Base-by-base conservation (phyloP, 2,797 vertebrate genomes). In the Lophotriccus pileatus region DNA sequence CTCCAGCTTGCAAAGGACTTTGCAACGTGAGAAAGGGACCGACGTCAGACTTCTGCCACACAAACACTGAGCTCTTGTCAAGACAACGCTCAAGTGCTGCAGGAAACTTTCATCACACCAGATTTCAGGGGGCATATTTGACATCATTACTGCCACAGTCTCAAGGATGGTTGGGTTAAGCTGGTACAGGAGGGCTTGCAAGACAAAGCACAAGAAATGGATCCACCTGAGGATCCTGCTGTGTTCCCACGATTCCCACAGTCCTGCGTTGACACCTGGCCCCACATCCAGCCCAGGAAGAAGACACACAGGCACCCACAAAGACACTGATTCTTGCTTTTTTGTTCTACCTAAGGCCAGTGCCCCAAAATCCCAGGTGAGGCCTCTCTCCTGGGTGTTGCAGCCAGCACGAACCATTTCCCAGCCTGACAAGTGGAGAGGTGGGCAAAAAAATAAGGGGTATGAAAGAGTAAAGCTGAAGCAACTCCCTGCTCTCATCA, bases 211-310 rank as follows among this genome's bases (percentile, higher is more conserved):
- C 12, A 98, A 98, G 94, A 98, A 98, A 67, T 98, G 98, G 4
- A 98, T 98, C 62, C 97, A 89, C 78, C 97, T 99, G 76, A 97
- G 98, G 82, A 97, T 98, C 90, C 97, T 99, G 69, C 98, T 98
- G 30, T 99, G 98, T 90, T 98, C 98, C 27, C 98, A 98, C 2
- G 95, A 98, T 16, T 99, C 98, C 93, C 98, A 96, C 97, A 63
- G 96, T 90, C 76, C 72, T 99, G 98, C 72, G 98, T 98, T 3
- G 98, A 98, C 94, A 98, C 98, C 14, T 99, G 99, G 98, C 97
- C 99, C 78, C 98, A 98, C 2, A 97, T 95, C 94, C 98, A 98
- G 41, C 96, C 98, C 79, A 9, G 8, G 20, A 24, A 21, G 59
- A 98, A 98, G 94, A 98, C 97, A 85, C 10, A 15, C 14, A 39